Percentiles rank a stretch among this genome's conserved stretches.
phyloP scores from a whole-genome alignment of 2,888 invertebrate species.

The Ommatoiulus sabulosus region DNA sequence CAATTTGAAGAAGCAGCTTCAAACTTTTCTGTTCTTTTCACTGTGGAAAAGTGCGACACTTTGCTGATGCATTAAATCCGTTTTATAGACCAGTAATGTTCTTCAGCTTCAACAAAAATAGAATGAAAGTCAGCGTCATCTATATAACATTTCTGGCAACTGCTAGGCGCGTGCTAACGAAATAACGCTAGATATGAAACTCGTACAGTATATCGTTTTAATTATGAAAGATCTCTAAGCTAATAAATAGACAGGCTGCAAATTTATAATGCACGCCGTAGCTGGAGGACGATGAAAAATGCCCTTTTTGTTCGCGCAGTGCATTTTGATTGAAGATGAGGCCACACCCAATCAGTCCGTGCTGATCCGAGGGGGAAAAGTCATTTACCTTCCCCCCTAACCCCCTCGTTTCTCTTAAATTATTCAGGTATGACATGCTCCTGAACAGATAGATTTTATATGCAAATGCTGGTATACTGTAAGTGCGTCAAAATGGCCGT shows the following conservation, averaged over 20 bases:
- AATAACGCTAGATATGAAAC: too few relatives aligned
- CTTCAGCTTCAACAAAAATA: too few relatives aligned
- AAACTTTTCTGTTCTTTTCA: too few relatives aligned
- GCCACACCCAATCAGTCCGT: slow-evolving; percentile 16
- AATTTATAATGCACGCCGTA: background rate
- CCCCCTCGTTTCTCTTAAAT: background rate
- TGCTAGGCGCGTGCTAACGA: too few relatives aligned
- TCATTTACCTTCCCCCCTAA: background rate
- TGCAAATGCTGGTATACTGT: background rate
- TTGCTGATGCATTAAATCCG: too few relatives aligned
- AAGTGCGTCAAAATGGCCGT: background rate
- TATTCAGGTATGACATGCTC: slow-evolving; percentile 20
- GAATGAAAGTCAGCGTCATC: too few relatives aligned
- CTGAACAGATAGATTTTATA: background rate
- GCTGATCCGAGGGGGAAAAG: background rate
- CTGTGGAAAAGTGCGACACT: too few relatives aligned
- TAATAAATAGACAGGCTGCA: slow-evolving; percentile 5
- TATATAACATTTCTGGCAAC: too few relatives aligned
- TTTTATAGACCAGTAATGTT: too few relatives aligned
- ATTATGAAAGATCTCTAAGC: slow-evolving; percentile 5
- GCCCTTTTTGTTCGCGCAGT: background rate
- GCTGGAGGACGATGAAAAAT: background rate
- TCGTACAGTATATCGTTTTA: background rate
- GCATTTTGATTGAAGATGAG: background rate
- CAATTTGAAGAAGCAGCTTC: too few relatives aligned